Percentiles rank a stretch among this genome's conserved stretches.
phyloP scores from a whole-genome alignment of 2,113 vertebrate species.

The Cebidichthys violaceus region DNA sequence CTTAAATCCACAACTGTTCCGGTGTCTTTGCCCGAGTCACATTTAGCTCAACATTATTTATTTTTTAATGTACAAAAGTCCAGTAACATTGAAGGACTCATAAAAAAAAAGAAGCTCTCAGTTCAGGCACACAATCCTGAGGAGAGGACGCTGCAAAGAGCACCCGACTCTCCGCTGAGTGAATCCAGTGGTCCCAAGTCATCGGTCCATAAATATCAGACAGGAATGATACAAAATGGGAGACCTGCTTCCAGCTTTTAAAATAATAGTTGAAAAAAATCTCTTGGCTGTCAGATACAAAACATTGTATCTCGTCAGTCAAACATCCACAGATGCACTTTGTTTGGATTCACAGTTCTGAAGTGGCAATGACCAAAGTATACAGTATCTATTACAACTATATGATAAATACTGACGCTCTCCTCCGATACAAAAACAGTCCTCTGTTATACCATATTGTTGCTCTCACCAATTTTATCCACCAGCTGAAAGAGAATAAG shows the following conservation, averaged over 20 bases:
- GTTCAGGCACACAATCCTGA: slow-evolving; percentile 47
- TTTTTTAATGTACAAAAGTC: slow-evolving; percentile 44
- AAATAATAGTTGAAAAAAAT: slow-evolving; percentile 20
- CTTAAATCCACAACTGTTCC: slow-evolving; percentile 30
- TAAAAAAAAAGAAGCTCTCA: slow-evolving; percentile 30
- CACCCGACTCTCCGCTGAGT: slow-evolving; percentile 15
- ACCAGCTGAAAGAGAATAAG: slow-evolving; percentile 87
- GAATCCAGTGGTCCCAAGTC: slow-evolving; percentile 52
- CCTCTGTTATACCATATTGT: slow-evolving; percentile 95
- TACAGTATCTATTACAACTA: slow-evolving; percentile 44
- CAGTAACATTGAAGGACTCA: slow-evolving; percentile 43
- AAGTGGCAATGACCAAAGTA: slow-evolving; percentile 50
- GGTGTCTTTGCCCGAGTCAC: slow-evolving; percentile 28
- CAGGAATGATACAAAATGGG: slow-evolving; percentile 53
- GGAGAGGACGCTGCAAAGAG: slow-evolving; percentile 26
- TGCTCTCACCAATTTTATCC: slow-evolving; percentile 97
- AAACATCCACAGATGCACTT: slow-evolving; percentile 35
- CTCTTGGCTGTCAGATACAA: slow-evolving; percentile 35
- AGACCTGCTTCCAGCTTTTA: slow-evolving; percentile 53
- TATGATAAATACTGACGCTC: slow-evolving; percentile 46
- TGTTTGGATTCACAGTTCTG: slow-evolving; percentile 55
- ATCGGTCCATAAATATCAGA: slow-evolving; percentile 62
- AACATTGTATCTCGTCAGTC: slow-evolving; percentile 40
- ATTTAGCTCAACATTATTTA: slow-evolving; percentile 32
- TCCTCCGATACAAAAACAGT: not conserved